Percentiles rank a stretch among this genome's conserved stretches.
Evolutionary conservation across 2,797 vertebrate genomes (phyloP).

Genomic region (Nyctibius grandis): DNA sequence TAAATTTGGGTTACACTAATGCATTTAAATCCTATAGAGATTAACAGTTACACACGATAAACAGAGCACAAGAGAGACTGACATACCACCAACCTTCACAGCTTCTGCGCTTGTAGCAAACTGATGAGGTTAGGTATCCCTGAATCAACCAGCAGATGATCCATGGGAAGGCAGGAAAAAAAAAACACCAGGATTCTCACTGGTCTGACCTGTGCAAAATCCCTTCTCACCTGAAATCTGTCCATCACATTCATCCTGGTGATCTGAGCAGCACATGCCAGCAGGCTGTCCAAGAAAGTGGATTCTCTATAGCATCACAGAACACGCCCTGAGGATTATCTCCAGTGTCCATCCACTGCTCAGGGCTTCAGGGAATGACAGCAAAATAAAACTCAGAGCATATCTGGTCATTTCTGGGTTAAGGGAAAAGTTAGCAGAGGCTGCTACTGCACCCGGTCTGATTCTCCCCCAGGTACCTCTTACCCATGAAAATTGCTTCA

Average conservation of each 20-base stretch:
- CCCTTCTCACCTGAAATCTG: neutral
- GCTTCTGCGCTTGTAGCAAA: neutral
- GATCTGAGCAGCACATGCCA: neutral
- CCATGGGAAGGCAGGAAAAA: neutral
- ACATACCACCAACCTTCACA: neutral
- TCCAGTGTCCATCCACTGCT: neutral
- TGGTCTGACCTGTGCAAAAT: neutral
- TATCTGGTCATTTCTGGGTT: neutral
- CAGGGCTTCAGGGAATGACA: neutral
- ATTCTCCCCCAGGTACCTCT: neutral
- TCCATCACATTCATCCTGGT: neutral
- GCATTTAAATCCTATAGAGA: neutral
- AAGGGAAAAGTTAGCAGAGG: neutral
- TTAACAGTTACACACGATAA: accelerated
- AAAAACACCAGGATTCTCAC: neutral
- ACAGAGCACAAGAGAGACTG: neutral
- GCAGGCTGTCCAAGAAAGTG: neutral
- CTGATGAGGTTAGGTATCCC: neutral
- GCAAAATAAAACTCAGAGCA: neutral
- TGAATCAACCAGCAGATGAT: neutral
- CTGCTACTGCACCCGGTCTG: neutral
- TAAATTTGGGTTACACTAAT: neutral
- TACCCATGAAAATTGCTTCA: neutral
- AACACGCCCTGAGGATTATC: neutral
- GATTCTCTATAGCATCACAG: neutral